Conservation (phyloP, 2,113 vertebrate species). For the Phrynocephalus versicolor region DNA sequence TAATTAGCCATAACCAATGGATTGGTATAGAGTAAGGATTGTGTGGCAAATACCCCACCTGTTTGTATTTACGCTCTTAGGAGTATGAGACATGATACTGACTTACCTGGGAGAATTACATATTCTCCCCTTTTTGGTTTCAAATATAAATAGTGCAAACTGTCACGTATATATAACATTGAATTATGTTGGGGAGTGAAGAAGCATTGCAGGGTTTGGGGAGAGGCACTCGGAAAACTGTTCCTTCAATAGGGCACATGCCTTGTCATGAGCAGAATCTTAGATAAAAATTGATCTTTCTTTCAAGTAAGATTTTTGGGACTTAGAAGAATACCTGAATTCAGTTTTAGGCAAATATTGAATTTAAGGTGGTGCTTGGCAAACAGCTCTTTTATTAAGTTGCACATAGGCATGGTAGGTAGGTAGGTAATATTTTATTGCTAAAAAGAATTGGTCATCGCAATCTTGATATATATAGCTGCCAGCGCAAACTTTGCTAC, state of each 20-base stretch:
- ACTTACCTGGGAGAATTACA: accelerated
- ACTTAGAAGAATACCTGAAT: no score
- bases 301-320: no score
- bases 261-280: no score
- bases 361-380: accelerated
- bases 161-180: not conserved
- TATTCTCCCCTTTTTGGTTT: not conserved
- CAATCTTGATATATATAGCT: no score
- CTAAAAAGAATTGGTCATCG: no score
- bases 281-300: no score
- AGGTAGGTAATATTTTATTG: not conserved
- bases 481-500: no score
- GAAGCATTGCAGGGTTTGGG: no score
- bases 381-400: not conserved
- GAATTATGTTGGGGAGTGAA: no score
- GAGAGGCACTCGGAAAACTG: no score
- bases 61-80: slow-evolving; percentile 35
- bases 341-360: no score
- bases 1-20: slow-evolving; percentile 50
- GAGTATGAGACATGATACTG: not conserved
- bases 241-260: no score
- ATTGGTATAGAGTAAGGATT: slow-evolving; percentile 13
- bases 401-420: not conserved
- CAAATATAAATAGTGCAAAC: not conserved
- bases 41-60: slow-evolving; percentile 25